Percentiles rank a stretch among this genome's conserved stretches.
phyloP scores from a whole-genome alignment of 2,888 invertebrate genomes.

The Hyles lineata region DNA sequence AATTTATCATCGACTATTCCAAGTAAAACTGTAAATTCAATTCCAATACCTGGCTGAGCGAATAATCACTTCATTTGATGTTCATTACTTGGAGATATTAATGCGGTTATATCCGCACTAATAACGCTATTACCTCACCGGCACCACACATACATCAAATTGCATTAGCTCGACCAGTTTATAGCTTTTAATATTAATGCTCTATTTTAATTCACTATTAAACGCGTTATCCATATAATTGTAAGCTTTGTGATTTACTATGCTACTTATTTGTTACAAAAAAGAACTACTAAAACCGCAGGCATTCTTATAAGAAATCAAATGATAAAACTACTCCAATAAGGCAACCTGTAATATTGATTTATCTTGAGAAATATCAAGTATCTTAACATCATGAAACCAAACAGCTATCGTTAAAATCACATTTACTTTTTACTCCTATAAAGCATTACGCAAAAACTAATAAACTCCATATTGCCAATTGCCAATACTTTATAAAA shows the following conservation, averaged over 20 bases:
- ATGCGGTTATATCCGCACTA: neutral
- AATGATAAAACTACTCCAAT: no score
- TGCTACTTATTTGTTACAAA: neutral
- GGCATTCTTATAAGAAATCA: no score
- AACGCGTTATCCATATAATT: neutral
- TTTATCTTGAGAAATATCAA: no score
- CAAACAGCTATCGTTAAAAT: no score
- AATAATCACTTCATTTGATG: slow-evolving; percentile 14
- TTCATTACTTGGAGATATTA: slow-evolving; percentile 1
- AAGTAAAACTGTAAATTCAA: neutral
- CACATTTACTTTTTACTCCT: no score
- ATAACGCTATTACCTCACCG: neutral
- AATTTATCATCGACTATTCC: neutral
- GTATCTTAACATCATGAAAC: no score
- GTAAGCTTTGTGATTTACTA: neutral
- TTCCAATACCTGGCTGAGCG: neutral
- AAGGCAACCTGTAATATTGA: no score
- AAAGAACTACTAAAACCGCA: no score
- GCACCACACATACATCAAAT: neutral
- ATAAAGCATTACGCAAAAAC: no score
- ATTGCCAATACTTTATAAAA: neutral
- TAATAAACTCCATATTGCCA: neutral
- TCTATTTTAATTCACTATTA: neutral
- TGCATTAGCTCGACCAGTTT: neutral
- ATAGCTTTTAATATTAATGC: neutral